These are phyloP conservation scores for Cheilosia vulpina DNA, from an alignment of 2,888 invertebrate species.

Conservation along the genomic window DNA sequence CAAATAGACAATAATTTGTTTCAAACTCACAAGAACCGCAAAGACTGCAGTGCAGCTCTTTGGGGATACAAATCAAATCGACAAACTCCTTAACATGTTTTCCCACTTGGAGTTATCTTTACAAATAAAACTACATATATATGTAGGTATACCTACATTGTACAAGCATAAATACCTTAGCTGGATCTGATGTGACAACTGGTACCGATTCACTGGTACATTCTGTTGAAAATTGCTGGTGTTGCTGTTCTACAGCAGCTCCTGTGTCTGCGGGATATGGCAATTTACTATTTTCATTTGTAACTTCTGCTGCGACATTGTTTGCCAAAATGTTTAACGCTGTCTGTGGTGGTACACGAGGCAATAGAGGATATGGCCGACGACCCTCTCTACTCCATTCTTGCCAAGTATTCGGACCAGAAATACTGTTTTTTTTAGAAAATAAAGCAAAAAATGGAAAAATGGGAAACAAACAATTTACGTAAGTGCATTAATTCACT, in stretches of 20 bases:
- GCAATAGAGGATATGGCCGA: constrained; percentile 91
- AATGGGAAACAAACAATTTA: constrained; percentile 48
- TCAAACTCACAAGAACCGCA: background rate
- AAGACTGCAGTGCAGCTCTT: background rate
- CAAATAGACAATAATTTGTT: background rate
- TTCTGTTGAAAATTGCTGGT: constrained; percentile 56
- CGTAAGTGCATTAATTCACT: constrained; percentile 49
- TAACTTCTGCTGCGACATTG: constrained; percentile 88
- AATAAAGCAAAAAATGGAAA: constrained; percentile 20
- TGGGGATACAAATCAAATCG: background rate
- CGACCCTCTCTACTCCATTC: constrained; percentile 96
- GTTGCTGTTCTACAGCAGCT: constrained; percentile 76
- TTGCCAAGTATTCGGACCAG: constrained; percentile 87
- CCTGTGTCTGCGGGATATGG: constrained; percentile 84
- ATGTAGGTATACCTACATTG: constrained; percentile 5
- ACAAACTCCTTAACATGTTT: background rate
- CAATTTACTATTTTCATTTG: constrained; percentile 87
- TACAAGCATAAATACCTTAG: constrained; percentile 73
- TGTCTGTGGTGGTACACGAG: constrained; percentile 93
- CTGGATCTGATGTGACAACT: constrained; percentile 82
- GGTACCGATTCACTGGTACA: constrained; percentile 50
- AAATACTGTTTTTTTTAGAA: constrained; percentile 84
- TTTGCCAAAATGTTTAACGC: constrained; percentile 93
- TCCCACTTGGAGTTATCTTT: background rate
- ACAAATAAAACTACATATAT: constrained; percentile 4